Percentiles rank a stretch among this genome's conserved stretches.
phyloP scores from a whole-genome alignment of 1,140 invertebrate genomes.

The Euwallacea similis region DNA sequence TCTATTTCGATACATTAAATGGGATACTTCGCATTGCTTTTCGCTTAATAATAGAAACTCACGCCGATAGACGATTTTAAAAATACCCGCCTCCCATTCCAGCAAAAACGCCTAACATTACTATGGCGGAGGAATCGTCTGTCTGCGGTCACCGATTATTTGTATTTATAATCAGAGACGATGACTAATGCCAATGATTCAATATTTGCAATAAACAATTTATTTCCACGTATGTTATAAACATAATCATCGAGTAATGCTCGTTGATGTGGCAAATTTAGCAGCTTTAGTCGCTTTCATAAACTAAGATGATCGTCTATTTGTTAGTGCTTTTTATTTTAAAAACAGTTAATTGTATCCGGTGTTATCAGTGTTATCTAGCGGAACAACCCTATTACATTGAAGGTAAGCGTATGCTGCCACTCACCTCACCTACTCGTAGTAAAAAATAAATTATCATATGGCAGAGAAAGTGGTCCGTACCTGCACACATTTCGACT shows the following conservation, averaged over 20 bases:
- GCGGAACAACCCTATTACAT: constrained; percentile 17
- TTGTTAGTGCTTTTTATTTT: too few relatives aligned
- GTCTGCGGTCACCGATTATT: too few relatives aligned
- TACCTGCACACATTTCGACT: constrained; percentile 29
- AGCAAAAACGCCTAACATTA: too few relatives aligned
- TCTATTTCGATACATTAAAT: constrained; percentile 13
- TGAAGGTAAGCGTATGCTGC: constrained; percentile 6
- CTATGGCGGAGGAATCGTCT: too few relatives aligned
- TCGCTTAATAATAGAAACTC: constrained; percentile 21
- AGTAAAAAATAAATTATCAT: background rate
- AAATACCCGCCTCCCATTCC: background rate
- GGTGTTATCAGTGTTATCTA: constrained; percentile 23
- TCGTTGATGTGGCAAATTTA: too few relatives aligned
- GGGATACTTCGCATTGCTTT: constrained; percentile 15
- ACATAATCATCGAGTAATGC: too few relatives aligned
- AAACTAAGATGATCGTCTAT: too few relatives aligned
- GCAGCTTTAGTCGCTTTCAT: too few relatives aligned
- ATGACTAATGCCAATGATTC: too few relatives aligned
- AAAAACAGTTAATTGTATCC: background rate
- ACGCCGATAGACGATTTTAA: background rate
- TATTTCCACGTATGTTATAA: too few relatives aligned
- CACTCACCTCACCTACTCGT: background rate
- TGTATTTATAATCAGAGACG: too few relatives aligned
- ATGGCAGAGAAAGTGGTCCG: background rate
- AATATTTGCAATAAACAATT: too few relatives aligned